Base-by-base conservation (phyloP, 2,113 vertebrate genomes). In the Protomyctophum bolini region DNA sequence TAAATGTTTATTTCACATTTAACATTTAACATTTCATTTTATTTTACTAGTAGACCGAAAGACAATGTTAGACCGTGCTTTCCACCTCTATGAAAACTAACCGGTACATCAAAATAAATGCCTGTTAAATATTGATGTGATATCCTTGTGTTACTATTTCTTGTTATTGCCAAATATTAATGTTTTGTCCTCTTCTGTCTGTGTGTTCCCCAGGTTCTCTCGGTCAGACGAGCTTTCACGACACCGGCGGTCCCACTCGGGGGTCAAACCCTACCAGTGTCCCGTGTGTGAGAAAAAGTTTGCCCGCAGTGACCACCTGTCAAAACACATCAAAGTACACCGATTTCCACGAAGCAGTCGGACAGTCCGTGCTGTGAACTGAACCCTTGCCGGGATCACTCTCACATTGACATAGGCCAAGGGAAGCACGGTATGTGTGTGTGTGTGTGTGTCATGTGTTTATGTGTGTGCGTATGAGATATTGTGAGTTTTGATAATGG, bases 311-410 rank as follows among this genome's bases (percentile, higher is more conserved):
- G 97, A 98, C 93, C 97, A 98, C 88, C 94, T 98, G 78, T 97
- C 97, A 77, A 98, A 98, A 83, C 97, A 98, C 15, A 91, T 97
- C 91, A 98, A 98, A 91, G 97, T 98, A 83, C 97, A 98, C 81
- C 95, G 96, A 21, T 97, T 98, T 87, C 96, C 97, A 0, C 92
- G 96, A 69, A 94, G 93, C 89, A 94, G 89, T 83, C 93, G 97
- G 60, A 90, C 95, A 0, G 85, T 93, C 8, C 94, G 95, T 47
- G 81, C 94, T 0, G 75, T 92, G 67, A 96, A 94, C 92, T 96
- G 92, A 96, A 1, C 10, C 76, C n/a, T 4, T 2, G 0, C 48
- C 33, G 47, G 2, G 10, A 70, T 67, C 58, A 49, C 47, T 76
- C 49, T 77, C 47, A 58, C 9, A 59, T 55, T 61, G 67, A 78